These are phyloP conservation scores for Girardinus metallicus DNA, from an alignment of 2,797 vertebrate genomes.

Conservation along the genomic window DNA sequence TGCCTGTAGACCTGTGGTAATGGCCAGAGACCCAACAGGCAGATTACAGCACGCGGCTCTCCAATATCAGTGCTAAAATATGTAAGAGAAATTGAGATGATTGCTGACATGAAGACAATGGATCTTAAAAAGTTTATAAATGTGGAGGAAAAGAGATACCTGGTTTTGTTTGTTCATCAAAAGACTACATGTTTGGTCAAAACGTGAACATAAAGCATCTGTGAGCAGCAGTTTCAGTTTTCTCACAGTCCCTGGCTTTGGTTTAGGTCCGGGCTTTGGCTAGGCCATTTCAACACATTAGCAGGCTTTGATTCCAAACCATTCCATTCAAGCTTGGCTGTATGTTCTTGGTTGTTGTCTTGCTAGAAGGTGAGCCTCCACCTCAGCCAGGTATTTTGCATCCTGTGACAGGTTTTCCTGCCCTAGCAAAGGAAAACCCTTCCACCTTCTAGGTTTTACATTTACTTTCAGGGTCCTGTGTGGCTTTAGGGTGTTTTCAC, in stretches of 20 bases:
- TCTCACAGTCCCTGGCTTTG: background rate
- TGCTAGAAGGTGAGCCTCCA: too few species aligned
- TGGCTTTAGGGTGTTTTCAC: too few species aligned
- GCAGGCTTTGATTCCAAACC: background rate
- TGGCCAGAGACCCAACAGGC: constrained; percentile 46
- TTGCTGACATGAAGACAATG: background rate
- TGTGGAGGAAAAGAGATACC: background rate
- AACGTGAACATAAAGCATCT: background rate
- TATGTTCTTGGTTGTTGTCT: background rate
- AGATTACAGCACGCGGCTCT: constrained; percentile 30
- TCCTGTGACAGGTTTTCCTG: background rate
- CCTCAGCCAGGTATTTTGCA: background rate
- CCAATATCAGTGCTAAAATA: background rate
- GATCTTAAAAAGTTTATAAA: background rate
- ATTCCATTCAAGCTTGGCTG: background rate
- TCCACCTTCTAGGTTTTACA: background rate
- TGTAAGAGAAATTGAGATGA: background rate
- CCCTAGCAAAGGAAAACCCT: background rate
- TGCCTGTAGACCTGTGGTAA: constrained; percentile 36
- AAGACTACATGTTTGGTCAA: background rate
- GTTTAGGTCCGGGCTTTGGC: background rate
- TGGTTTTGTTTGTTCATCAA: background rate
- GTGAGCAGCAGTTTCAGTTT: background rate
- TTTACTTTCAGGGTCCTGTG: background rate
- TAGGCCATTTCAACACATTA: background rate